Percentiles rank a stretch among this genome's conserved stretches.
These are phyloP conservation scores for Dasypolia templi DNA, from an alignment of 2,888 invertebrate species.

Conservation along the genomic window DNA sequence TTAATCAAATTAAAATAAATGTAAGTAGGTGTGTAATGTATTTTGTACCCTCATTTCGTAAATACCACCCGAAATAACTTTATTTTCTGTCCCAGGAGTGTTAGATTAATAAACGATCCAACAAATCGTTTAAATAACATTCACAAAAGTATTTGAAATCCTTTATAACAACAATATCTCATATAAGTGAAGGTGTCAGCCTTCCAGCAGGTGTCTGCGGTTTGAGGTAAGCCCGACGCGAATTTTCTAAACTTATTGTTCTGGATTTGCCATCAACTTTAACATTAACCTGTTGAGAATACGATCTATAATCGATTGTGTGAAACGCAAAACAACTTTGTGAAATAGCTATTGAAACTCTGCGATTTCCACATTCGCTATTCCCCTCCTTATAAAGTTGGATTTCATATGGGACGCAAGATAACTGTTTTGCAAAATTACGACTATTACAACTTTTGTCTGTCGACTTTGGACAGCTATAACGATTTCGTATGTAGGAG, in stretches of 20 bases:
- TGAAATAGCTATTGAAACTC: constrained; percentile 66
- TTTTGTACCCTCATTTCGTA: too few relatives aligned
- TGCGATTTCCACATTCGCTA: constrained; percentile 68
- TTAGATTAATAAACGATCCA: constrained; percentile 11
- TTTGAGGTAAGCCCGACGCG: constrained; percentile 74
- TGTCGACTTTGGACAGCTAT: constrained; percentile 67
- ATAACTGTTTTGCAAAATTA: constrained; percentile 51
- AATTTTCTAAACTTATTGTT: constrained; percentile 67
- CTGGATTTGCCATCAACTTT: constrained; percentile 8
- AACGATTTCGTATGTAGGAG: constrained; percentile 66
- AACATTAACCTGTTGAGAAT: constrained; percentile 39
- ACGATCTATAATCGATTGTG: constrained; percentile 49
- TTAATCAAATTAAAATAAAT: too few relatives aligned
- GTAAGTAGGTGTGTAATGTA: too few relatives aligned
- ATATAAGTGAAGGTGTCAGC: constrained; percentile 76
- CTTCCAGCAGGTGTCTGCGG: constrained; percentile 81
- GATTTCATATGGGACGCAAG: constrained; percentile 54
- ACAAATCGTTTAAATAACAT: constrained; percentile 26
- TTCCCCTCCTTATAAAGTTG: constrained; percentile 63
- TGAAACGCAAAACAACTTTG: constrained; percentile 48
- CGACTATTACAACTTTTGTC: constrained; percentile 70
- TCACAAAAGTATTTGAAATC: constrained; percentile 69
- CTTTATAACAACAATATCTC: constrained; percentile 75
- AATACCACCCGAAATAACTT: too few relatives aligned
- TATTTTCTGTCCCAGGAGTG: background rate